Percentiles rank a stretch among this genome's conserved stretches.
Evolutionary conservation across 1,140 invertebrate genomes (phyloP).

Genomic region (Portunus trituberculatus): DNA sequence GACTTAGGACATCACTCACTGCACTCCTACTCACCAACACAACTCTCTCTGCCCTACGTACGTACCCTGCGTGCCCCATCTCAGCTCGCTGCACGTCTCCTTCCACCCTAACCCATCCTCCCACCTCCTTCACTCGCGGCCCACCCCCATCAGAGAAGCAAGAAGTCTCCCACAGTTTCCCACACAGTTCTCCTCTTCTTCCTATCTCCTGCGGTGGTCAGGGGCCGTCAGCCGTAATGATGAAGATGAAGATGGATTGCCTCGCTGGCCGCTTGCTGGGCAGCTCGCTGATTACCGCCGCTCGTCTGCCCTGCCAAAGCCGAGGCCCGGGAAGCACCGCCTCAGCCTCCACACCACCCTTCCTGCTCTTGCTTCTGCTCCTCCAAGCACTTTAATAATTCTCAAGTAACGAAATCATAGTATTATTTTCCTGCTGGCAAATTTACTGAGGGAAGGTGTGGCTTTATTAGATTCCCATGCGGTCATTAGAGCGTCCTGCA

Average conservation of each 20-base stretch:
- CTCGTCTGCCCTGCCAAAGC: not conserved
- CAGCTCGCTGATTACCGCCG: not conserved
- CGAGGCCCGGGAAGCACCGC: not conserved
- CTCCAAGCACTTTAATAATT: not conserved
- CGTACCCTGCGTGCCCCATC: too few relatives aligned
- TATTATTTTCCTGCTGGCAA: not conserved
- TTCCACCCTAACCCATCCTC: not conserved
- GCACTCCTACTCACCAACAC: too few relatives aligned
- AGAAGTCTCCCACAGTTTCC: not conserved
- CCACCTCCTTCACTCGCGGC: not conserved
- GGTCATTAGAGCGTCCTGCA: not conserved
- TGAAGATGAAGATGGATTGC: constrained; percentile 13
- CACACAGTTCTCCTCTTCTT: constrained; percentile 10
- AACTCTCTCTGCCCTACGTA: too few relatives aligned
- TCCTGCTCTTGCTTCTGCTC: not conserved
- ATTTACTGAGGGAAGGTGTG: not conserved
- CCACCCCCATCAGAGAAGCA: not conserved
- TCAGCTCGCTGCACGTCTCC: not conserved
- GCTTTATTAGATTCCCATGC: not conserved
- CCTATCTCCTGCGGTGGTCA: constrained; percentile 8
- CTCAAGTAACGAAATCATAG: too few relatives aligned
- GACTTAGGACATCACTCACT: too few relatives aligned
- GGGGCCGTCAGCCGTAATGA: constrained; percentile 8
- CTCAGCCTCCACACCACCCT: not conserved
- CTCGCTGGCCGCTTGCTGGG: constrained; percentile 4